Conservation (phyloP, 2,797 vertebrate species). For the Lutra lutra region DNA sequence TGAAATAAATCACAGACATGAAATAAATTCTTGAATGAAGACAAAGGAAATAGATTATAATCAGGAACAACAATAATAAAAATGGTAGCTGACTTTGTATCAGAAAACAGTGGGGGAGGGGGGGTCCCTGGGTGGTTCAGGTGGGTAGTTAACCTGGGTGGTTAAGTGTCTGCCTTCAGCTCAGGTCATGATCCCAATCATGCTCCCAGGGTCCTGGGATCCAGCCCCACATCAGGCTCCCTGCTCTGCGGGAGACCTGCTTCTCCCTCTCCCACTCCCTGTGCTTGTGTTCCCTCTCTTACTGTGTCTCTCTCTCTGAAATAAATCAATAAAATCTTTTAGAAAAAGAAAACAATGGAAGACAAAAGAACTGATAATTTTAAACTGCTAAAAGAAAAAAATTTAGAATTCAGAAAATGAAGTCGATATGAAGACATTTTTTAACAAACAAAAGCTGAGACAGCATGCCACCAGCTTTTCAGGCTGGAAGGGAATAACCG, state of each 20-base stretch:
- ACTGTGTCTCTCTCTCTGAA: too few relatives aligned
- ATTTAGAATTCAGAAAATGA: not conserved
- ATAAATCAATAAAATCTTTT: too few relatives aligned
- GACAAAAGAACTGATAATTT: not conserved
- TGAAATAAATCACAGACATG: too few relatives aligned
- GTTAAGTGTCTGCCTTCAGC: too few relatives aligned
- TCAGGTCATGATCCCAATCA: too few relatives aligned
- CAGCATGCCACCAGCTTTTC: not conserved
- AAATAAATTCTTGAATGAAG: not conserved
- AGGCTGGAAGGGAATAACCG: not conserved
- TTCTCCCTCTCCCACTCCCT: too few relatives aligned
- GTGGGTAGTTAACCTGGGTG: too few relatives aligned
- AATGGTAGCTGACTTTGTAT: not conserved
- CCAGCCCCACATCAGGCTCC: too few relatives aligned
- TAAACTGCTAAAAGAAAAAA: not conserved
- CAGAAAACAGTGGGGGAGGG: not conserved
- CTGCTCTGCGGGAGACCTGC: too few relatives aligned
- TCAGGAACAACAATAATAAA: not conserved
- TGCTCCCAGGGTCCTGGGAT: too few relatives aligned
- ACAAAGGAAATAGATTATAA: not conserved
- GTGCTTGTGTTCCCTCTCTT: too few relatives aligned
- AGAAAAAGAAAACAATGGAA: not conserved
- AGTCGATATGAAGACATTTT: not conserved
- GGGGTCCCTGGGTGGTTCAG: too few relatives aligned
- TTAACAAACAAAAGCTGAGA: not conserved